Conservation (phyloP, 2,797 vertebrate species). For the Tolypeutes matacus region DNA sequence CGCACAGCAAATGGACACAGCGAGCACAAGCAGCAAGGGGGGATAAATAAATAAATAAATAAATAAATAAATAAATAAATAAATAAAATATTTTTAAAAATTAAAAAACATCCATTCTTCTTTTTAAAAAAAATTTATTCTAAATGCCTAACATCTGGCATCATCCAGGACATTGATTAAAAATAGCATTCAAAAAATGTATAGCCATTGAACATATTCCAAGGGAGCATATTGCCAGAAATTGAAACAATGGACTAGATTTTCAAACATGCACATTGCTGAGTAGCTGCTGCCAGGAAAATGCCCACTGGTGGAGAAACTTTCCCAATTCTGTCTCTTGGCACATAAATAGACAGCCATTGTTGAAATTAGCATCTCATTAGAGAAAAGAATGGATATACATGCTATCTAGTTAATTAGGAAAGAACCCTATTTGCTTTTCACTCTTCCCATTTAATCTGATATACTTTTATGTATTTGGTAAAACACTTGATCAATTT, state of each 20-base stretch:
- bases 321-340: neutral
- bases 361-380: neutral
- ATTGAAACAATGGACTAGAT: neutral
- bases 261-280: neutral
- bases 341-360: neutral
- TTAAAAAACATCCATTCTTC: too few species aligned
- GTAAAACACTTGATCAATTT: neutral
- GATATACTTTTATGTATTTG: neutral
- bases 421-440: neutral
- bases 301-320: neutral
- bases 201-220: neutral
- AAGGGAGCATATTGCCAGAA: neutral
- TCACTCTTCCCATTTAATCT: neutral
- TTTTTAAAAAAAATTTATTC: too few species aligned
- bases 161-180: neutral
- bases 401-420: neutral
- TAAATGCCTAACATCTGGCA: neutral
- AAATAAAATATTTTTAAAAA: too few species aligned
- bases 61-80: too few species aligned
- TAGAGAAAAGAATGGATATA: neutral
- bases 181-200: conserved; percentile 19
- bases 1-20: too few species aligned
- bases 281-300: neutral
- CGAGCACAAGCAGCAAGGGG: too few species aligned
- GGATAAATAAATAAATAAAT: too few species aligned